phyloP scores from a whole-genome alignment of 2,113 vertebrate genomes.

The Sinocyclocheilus maitianheensis region DNA sequence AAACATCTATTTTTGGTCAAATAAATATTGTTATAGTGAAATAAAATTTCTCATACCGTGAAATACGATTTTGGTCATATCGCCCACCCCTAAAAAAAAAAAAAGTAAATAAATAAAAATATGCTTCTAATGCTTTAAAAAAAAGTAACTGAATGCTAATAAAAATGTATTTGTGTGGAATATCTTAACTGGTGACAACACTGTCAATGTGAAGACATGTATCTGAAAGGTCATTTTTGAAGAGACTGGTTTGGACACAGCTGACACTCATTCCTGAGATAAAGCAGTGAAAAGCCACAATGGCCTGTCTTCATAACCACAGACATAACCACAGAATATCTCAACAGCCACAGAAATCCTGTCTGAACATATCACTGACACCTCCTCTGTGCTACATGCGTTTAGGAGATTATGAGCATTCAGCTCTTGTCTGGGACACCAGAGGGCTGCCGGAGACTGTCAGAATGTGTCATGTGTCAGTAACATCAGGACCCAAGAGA shows the following conservation, averaged over 20 bases:
- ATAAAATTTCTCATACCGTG: no score
- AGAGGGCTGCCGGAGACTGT: constrained; percentile 39
- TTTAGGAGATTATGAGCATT: constrained; percentile 42
- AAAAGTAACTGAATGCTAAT: no score
- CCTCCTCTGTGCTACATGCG: constrained; percentile 15
- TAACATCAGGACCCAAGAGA: constrained; percentile 19
- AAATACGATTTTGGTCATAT: no score
- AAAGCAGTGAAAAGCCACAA: not conserved
- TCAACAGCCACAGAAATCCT: constrained; percentile 9
- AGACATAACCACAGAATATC: constrained; percentile 5
- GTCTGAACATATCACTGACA: constrained; percentile 25
- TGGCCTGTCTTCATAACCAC: constrained; percentile 14
- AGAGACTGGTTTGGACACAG: constrained; percentile 9
- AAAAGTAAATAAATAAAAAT: no score
- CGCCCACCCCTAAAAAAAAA: no score
- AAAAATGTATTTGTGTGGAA: no score
- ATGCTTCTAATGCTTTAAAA: no score
- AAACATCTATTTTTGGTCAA: no score
- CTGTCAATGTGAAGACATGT: not conserved
- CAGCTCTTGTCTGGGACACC: constrained; percentile 38
- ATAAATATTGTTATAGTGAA: no score
- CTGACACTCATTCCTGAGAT: constrained; percentile 24
- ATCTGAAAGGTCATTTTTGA: constrained; percentile 18
- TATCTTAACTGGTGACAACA: no score
- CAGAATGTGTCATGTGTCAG: constrained; percentile 33